Evolutionary conservation across 2,113 vertebrate species (phyloP).

Genomic region (Colaptes auratus): DNA sequence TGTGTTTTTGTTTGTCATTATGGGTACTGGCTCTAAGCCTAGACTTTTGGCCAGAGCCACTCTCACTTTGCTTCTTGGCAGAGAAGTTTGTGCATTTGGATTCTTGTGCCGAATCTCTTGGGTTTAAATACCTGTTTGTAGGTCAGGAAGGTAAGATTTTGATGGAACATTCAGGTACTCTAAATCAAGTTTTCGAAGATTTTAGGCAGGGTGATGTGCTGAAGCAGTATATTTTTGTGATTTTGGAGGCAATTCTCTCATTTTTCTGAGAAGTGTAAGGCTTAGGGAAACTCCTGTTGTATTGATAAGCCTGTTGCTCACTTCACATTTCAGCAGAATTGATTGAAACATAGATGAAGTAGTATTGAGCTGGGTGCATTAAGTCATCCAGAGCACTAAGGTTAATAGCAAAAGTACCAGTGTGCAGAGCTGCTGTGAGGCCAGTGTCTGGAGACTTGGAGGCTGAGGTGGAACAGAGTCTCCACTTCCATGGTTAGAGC

Average conservation of each 20-base stretch:
- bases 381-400: not conserved
- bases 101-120: not conserved
- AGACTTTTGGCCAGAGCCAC: not conserved
- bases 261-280: not conserved
- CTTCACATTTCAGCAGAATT: not conserved
- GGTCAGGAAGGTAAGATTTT: not conserved
- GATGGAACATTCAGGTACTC: not conserved
- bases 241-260: not conserved
- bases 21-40: not conserved
- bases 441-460: not conserved
- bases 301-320: not conserved
- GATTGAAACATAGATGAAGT: not conserved
- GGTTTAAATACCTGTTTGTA: not conserved
- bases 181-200: not conserved
- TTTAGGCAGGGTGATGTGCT: not conserved
- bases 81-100: not conserved
- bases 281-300: not conserved
- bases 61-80: not conserved
- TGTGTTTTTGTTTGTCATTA: accelerated
- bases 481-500: not conserved
- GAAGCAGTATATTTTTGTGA: not conserved
- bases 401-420: not conserved
- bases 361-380: not conserved
- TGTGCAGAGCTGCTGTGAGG: not conserved
- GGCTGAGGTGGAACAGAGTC: not conserved